Conservation (phyloP, 2,888 invertebrate genomes). For the Luperina nickerlii region DNA sequence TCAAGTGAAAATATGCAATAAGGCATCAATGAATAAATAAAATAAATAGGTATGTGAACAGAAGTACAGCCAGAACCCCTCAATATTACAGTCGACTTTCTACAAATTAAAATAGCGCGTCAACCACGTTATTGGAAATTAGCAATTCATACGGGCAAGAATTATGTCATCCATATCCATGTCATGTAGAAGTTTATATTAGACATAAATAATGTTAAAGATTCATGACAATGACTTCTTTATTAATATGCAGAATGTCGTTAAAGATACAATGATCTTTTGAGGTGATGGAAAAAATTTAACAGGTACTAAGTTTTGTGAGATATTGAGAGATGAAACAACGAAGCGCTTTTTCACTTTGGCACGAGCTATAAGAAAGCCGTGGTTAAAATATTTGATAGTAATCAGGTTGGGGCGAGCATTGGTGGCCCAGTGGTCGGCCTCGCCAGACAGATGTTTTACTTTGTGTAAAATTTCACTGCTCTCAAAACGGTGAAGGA, state of each 20-base stretch:
- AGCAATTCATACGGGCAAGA: slow-evolving; percentile 16
- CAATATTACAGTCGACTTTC: slow-evolving; percentile 36
- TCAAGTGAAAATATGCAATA: neutral
- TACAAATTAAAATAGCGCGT: slow-evolving; percentile 12
- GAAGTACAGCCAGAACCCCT: neutral
- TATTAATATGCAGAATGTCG: slow-evolving; percentile 26
- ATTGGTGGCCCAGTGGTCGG: no score
- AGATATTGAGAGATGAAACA: neutral
- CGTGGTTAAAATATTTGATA: neutral
- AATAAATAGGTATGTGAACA: no score
- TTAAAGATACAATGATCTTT: slow-evolving; percentile 49
- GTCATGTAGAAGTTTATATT: slow-evolving; percentile 1
- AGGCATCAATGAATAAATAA: neutral
- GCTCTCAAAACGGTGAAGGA: no score
- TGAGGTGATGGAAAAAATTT: neutral
- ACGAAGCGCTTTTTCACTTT: neutral
- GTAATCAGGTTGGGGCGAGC: neutral
- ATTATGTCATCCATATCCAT: slow-evolving; percentile 20
- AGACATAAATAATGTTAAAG: slow-evolving; percentile 10
- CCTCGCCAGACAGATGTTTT: no score
- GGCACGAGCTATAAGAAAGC: neutral
- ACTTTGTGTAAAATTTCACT: no score
- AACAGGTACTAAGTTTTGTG: neutral
- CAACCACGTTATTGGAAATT: slow-evolving; percentile 11
- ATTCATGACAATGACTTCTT: slow-evolving; percentile 17